These are phyloP conservation scores for Sebastiscus albofasciatus DNA, from an alignment of 2,797 vertebrate species.

Conservation along the genomic window DNA sequence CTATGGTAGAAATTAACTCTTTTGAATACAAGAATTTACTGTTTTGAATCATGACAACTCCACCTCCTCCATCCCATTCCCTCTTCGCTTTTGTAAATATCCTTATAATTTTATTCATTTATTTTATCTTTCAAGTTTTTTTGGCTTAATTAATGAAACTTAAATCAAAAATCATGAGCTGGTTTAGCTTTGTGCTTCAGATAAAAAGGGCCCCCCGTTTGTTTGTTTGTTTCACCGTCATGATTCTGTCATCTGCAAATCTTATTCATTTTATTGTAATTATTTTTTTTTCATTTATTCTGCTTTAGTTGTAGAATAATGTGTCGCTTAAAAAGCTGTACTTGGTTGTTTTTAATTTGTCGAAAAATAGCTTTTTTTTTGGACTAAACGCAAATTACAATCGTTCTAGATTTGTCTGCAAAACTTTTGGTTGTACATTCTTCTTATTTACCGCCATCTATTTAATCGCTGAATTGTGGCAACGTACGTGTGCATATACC, in stretches of 20 bases:
- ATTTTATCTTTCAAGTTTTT: constrained; percentile 27
- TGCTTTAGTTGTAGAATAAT: constrained; percentile 45
- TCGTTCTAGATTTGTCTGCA: constrained; percentile 23
- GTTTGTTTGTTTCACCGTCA: constrained; percentile 40
- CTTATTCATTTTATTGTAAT: constrained; percentile 19
- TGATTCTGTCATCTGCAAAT: constrained; percentile 18
- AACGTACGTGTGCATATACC: constrained; percentile 25
- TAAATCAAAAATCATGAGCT: constrained; percentile 49
- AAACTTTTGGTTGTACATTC: constrained; percentile 27
- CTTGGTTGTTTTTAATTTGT: constrained; percentile 30
- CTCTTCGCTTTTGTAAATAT: constrained; percentile 66
- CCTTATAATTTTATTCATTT: constrained; percentile 31
- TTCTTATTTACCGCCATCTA: constrained; percentile 25
- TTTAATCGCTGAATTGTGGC: constrained; percentile 51
- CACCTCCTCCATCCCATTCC: constrained; percentile 8
- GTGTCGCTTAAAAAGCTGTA: constrained; percentile 17
- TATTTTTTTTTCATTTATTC: constrained; percentile 13
- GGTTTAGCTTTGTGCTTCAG: constrained; percentile 21
- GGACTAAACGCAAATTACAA: constrained; percentile 20
- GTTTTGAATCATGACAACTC: constrained; percentile 52
- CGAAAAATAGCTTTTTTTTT: not conserved
- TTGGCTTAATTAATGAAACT: constrained; percentile 28
- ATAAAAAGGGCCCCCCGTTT: constrained; percentile 24
- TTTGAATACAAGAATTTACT: constrained; percentile 49
- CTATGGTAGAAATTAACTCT: constrained; percentile 38